phyloP scores from a whole-genome alignment of 2,113 vertebrate species.

The Hippocampus guttulatus region DNA sequence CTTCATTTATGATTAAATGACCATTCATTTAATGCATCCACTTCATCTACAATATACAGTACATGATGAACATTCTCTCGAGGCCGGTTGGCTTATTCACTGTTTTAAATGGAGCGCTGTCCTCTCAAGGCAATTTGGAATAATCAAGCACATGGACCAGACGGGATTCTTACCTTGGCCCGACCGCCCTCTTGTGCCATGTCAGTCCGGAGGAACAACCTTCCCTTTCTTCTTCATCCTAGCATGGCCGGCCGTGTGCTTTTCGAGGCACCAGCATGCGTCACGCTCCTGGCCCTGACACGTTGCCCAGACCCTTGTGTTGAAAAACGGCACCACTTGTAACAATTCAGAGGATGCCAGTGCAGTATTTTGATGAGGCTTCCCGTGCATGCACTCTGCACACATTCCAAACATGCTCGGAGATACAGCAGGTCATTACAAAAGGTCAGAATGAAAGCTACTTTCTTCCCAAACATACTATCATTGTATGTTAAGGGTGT shows the following conservation, averaged over 20 bases:
- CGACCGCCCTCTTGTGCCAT: slow-evolving; percentile 56
- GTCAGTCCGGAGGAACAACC: slow-evolving; percentile 52
- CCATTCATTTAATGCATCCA: not conserved
- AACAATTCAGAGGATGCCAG: slow-evolving; percentile 64
- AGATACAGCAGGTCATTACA: slow-evolving; percentile 38
- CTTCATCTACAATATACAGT: not conserved
- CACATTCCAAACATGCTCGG: slow-evolving; percentile 17
- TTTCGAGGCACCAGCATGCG: slow-evolving; percentile 46
- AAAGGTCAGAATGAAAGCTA: slow-evolving; percentile 59
- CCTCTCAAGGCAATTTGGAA: slow-evolving; percentile 20
- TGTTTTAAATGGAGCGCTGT: slow-evolving; percentile 38
- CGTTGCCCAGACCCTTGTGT: slow-evolving; percentile 41
- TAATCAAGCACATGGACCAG: slow-evolving; percentile 34
- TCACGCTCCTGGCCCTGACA: slow-evolving; percentile 41
- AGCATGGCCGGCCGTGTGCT: slow-evolving; percentile 50
- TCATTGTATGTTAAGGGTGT: slow-evolving; percentile 59
- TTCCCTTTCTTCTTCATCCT: slow-evolving; percentile 58
- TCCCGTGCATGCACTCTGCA: slow-evolving; percentile 20
- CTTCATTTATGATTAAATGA: not conserved
- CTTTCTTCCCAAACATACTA: slow-evolving; percentile 60
- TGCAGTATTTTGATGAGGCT: slow-evolving; percentile 59
- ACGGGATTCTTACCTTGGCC: slow-evolving; percentile 36
- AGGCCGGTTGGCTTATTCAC: not conserved
- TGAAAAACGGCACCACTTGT: slow-evolving; percentile 61
- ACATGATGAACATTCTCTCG: not conserved